Base-by-base conservation (phyloP, 2,113 vertebrate genomes). In the Nesoenas mayeri region DNA sequence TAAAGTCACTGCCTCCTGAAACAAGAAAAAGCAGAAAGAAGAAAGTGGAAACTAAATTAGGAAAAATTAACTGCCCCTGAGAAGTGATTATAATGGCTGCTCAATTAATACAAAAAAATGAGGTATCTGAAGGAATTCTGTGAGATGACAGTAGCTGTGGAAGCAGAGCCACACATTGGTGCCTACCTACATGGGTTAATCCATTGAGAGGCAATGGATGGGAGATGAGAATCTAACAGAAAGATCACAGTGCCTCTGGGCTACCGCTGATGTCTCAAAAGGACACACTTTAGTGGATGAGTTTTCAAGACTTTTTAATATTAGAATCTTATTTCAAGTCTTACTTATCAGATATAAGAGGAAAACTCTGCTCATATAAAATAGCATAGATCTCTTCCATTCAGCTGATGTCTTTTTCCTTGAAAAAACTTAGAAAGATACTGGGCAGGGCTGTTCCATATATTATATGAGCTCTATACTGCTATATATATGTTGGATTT, bases 31-130 rank as follows among this genome's bases (percentile, higher is more conserved):
- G 20, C 3, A 71, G 25, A 80, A 91, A 75, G 32, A 82, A 73
- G 69, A 88, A 57, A 75, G 36, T 0, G 42, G 16, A 91, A 89
- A 29, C 4, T 57, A 51, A 89, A 82, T 40, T 31, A 67, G 73
- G 11, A 16, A 53, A 42, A 88, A 75, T 51, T 47, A 67, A 82
- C 9, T 88, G 12, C 20, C 42, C 14, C 0, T 0, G 0, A 64
- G 31, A 81, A 67, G 19, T 32, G 11, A 13, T 38, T 24, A 11
- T 15, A 88, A 32, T 7, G 22, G 7, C 16, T 60, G 51, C 21
- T 32, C 70, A 47, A 6, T 34, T 51, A 53, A 65, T 24, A 73
- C 24, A 79, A 67, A 75, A 85, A 88, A 26, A 1, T 34, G 58
- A 69, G 16, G 11, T 2, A 44, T 15, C 44, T 79, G 79, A 65